Conservation (phyloP, 2,797 vertebrate species). For the Melanotaenia parkinsoni region DNA sequence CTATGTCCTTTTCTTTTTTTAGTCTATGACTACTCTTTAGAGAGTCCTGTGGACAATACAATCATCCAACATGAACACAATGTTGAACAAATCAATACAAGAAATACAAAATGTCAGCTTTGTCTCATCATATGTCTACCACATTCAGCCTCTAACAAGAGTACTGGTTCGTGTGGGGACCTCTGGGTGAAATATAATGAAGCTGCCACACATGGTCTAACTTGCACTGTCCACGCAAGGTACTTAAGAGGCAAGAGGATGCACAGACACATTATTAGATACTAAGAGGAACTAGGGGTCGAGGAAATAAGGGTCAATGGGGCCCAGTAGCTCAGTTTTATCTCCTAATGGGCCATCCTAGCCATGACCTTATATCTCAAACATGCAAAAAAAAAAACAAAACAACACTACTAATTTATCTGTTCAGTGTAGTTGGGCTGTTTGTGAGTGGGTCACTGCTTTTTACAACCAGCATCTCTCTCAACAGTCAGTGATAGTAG, state of each 20-base stretch:
- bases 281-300: conserved; percentile 13
- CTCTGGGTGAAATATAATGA: conserved; percentile 13
- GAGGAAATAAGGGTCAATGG: conserved; percentile 18
- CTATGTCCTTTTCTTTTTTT: not conserved
- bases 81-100: conserved; percentile 7
- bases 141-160: not conserved
- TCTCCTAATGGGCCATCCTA: not conserved
- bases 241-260: conserved; percentile 1
- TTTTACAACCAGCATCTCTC: conserved; percentile 19
- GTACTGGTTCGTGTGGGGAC: not conserved
- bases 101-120: conserved; percentile 14
- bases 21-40: not conserved
- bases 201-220: conserved; percentile 7
- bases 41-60: conserved; percentile 4
- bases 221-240: not conserved
- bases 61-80: not conserved
- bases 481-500: conserved; percentile 22
- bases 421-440: not conserved
- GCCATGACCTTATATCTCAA: conserved; percentile 12
- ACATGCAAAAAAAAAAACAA: not conserved
- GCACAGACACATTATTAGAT: not conserved
- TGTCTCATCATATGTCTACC: not conserved
- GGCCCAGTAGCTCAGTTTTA: conserved; percentile 1
- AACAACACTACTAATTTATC: not conserved
- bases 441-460: conserved; percentile 10